Evolutionary conservation across 1,140 invertebrate species (phyloP).

Genomic region (Zaprionus kolodkinae): DNA sequence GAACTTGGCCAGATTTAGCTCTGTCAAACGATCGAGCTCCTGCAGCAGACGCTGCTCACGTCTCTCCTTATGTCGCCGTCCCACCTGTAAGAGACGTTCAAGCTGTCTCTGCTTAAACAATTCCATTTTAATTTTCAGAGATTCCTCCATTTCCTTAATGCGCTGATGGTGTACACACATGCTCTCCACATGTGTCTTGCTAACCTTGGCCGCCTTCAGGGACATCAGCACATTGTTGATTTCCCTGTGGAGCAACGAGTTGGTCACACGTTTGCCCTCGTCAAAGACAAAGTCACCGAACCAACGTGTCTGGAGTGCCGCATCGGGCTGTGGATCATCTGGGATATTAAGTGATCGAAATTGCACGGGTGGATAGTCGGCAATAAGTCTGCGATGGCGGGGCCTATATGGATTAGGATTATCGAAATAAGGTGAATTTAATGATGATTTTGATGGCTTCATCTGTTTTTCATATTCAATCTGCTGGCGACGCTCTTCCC

Average conservation of each 20-base stretch:
- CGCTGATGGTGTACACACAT: slow-evolving; percentile 43
- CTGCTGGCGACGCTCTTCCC: neutral
- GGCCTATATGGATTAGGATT: neutral
- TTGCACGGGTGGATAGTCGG: slow-evolving; percentile 10
- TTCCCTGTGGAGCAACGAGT: slow-evolving; percentile 34
- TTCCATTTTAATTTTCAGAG: slow-evolving; percentile 28
- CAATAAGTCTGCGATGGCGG: neutral
- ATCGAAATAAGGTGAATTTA: slow-evolving; percentile 45
- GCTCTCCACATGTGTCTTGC: slow-evolving; percentile 17
- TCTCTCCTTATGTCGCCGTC: neutral
- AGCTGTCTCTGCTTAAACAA: slow-evolving; percentile 26
- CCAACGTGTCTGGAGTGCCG: slow-evolving; percentile 42
- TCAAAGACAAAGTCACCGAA: slow-evolving; percentile 32
- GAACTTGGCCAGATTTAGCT: slow-evolving; percentile 38
- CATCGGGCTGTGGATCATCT: neutral
- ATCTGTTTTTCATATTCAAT: neutral
- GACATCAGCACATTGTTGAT: slow-evolving; percentile 40
- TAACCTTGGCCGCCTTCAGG: slow-evolving; percentile 28
- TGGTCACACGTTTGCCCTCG: slow-evolving; percentile 17
- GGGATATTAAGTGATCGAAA: neutral
- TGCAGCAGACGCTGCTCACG: slow-evolving; percentile 24
- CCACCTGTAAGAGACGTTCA: slow-evolving; percentile 5
- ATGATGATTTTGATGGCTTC: neutral
- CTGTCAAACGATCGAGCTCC: slow-evolving; percentile 48
- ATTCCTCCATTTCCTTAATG: slow-evolving; percentile 54